These are phyloP conservation scores for Dolomedes plantarius DNA, from an alignment of 2,888 invertebrate species.

Conservation along the genomic window DNA sequence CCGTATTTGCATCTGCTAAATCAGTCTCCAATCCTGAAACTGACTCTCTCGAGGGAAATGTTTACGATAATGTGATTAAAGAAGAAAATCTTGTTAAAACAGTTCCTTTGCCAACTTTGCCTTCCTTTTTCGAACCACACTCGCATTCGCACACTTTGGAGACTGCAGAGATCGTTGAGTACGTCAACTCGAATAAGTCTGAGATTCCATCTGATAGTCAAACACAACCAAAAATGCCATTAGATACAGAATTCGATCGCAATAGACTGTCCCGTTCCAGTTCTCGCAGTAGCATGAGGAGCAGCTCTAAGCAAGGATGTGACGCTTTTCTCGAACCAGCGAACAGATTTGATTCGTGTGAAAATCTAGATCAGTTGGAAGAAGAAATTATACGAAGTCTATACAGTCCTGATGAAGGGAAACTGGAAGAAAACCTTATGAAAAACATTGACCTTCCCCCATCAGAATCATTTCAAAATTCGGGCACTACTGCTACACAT, in stretches of 20 bases:
- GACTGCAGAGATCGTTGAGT: not conserved
- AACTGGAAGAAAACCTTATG: not conserved
- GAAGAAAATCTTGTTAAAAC: slow-evolving; percentile 31
- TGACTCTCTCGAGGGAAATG: slow-evolving; percentile 30
- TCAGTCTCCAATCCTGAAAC: slow-evolving; percentile 24
- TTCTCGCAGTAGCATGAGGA: slow-evolving; percentile 40
- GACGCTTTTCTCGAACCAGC: not conserved
- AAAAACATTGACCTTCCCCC: slow-evolving; percentile 5
- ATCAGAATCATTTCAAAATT: not conserved
- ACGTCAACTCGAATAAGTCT: not conserved
- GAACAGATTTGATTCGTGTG: slow-evolving; percentile 53
- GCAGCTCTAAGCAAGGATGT: slow-evolving; percentile 15
- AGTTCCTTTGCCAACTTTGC: slow-evolving; percentile 48
- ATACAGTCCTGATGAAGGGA: not conserved
- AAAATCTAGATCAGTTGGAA: slow-evolving; percentile 57
- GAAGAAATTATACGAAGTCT: slow-evolving; percentile 58
- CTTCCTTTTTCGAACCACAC: slow-evolving; percentile 46
- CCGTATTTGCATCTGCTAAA: slow-evolving; percentile 31
- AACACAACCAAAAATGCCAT: not conserved
- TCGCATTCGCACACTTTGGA: not conserved
- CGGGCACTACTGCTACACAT: not conserved
- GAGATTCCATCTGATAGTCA: not conserved
- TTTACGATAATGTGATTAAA: slow-evolving; percentile 42
- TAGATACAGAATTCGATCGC: slow-evolving; percentile 8
- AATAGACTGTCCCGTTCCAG: slow-evolving; percentile 41